Percentiles rank a stretch among this genome's conserved stretches.
Conservation (phyloP, 2,113 vertebrate genomes). For the Tapirus terrestris region DNA sequence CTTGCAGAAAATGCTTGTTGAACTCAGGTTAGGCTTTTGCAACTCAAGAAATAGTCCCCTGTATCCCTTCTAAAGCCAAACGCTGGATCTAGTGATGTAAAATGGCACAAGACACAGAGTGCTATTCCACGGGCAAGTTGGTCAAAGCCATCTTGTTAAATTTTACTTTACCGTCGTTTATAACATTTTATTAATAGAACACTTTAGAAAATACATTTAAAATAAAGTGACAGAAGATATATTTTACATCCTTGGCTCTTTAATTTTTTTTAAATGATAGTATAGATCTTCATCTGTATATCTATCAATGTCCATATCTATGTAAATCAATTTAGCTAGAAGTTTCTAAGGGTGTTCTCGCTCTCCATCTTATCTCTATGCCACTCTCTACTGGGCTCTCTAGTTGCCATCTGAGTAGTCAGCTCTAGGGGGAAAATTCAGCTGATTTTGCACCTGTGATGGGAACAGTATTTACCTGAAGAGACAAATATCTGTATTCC, state of each 20-base stretch:
- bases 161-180: constrained; percentile 21
- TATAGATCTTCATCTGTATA: neutral
- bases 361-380: neutral
- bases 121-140: neutral
- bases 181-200: neutral
- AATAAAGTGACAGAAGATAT: neutral
- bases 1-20: neutral
- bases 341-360: neutral
- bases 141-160: neutral
- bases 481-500: neutral
- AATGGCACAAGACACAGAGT: neutral
- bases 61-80: neutral
- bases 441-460: neutral
- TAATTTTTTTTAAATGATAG: neutral
- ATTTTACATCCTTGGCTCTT: constrained; percentile 3
- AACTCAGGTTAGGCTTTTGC: neutral
- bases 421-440: neutral
- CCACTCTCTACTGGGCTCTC: neutral
- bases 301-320: too few relatives aligned
- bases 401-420: too few relatives aligned
- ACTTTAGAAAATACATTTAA: neutral
- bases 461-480: neutral
- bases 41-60: neutral
- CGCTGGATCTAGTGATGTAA: too few relatives aligned
- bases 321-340: neutral